Evolutionary conservation across 23 tunicate species (phyloP).

Genomic region (Ascidia mentula): DNA sequence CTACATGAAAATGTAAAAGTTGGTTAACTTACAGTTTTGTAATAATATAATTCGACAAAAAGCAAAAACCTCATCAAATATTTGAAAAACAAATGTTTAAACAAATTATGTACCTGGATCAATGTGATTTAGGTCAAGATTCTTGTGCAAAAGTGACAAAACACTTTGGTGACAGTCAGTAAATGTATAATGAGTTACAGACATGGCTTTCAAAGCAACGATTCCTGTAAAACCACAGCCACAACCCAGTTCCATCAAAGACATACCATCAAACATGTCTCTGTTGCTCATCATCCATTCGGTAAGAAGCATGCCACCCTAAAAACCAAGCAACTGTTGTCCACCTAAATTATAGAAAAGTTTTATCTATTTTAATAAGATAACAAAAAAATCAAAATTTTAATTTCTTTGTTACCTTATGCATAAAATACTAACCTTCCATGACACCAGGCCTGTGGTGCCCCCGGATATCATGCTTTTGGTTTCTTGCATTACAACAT

Average conservation of each 20-base stretch:
- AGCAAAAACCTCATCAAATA: too few relatives aligned
- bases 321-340: not conserved
- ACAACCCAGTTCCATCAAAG: not conserved
- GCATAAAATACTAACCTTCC: not conserved
- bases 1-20: too few relatives aligned
- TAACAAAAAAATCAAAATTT: not conserved
- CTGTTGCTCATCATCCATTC: not conserved
- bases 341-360: not conserved
- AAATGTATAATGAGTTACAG: not conserved
- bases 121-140: not conserved
- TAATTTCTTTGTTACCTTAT: not conserved
- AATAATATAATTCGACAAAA: too few relatives aligned
- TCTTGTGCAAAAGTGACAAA: not conserved
- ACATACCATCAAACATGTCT: not conserved
- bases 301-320: not conserved
- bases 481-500: not conserved
- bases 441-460: not conserved
- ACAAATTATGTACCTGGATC: not conserved
- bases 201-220: not conserved
- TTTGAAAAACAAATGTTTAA: too few relatives aligned
- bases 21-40: too few relatives aligned
- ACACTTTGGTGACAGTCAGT: constrained; percentile 1
- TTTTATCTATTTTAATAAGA: too few relatives aligned
- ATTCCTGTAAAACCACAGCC: not conserved
- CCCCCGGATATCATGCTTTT: not conserved